Evolutionary conservation across 2,888 invertebrate species (phyloP), one percentile per base, ranked within the genome.

Genomic region (Aporophyla lueneburgensis): DNA sequence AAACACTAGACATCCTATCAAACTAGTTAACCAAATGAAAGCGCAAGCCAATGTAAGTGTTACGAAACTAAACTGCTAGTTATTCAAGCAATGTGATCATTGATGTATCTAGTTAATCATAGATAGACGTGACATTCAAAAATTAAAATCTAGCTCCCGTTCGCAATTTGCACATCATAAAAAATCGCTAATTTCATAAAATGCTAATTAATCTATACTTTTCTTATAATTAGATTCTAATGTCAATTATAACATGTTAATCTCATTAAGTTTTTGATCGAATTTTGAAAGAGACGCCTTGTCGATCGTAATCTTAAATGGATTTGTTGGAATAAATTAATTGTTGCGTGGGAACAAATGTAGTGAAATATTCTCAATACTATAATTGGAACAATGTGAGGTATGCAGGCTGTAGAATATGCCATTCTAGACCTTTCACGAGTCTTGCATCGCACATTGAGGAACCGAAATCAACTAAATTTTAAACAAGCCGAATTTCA

Each of bases 311-410:
- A 68, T 71, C 67, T 54, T 19, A 27, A 43, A 54, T 40, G 43
- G 24, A 62, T 72, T 61, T 49, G 40, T 81, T 27, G 0, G 59
- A 71, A 75, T 80, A 75, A 43, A 61, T 76, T 71, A 46, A 56
- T 78, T 56, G 62, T 72, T 59, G 43, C 78, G 83, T 83, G 86
- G 69, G 78, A 83, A 78, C 40, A 78, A 72, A 71, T 9, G 1
- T 4, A 14, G 6, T 54, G 6, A 70, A 66, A 72, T 63, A 72
- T 85, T 78, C 83, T 71, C 86, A 86, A 72, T 72, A 63, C 86
- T 83, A 12, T 68, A 56, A 14, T 72, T 71, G 70, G 66, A 78
- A 78, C 74, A 74, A 74, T 75, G 56, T 40, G 51, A 12, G 16
- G 54, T 51, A 81, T 69, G n/a, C 33, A 12, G 33, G 16, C 43